Conservation (phyloP, 53 echinoderm and acorn worm genomes). For the Echinometra lucunter region DNA sequence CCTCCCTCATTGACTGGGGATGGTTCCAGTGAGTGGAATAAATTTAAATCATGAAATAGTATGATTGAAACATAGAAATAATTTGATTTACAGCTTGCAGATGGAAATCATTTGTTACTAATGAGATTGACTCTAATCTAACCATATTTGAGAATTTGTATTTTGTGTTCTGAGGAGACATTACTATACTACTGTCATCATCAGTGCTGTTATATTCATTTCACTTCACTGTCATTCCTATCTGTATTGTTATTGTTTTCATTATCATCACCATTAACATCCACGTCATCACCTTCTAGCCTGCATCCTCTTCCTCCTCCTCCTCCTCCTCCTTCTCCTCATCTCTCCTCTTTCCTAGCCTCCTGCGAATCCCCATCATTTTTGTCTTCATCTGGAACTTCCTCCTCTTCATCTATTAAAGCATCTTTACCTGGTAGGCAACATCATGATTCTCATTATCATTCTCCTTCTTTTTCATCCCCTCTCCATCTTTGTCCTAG, state of each 20-base stretch:
- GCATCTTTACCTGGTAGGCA: too few species aligned
- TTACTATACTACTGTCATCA: background rate
- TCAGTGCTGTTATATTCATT: background rate
- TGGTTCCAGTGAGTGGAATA: too few species aligned
- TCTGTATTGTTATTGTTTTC: background rate
- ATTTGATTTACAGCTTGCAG: too few species aligned
- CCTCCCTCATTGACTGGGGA: too few species aligned
- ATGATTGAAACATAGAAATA: too few species aligned
- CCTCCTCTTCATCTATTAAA: background rate
- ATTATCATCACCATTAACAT: background rate
- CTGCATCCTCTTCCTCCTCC: too few species aligned
- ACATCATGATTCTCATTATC: too few species aligned
- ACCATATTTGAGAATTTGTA: background rate
- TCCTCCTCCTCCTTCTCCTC: too few species aligned
- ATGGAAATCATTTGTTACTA: background rate
- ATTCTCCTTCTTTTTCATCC: too few species aligned
- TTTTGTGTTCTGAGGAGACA: background rate
- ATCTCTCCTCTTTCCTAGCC: too few species aligned
- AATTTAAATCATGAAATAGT: background rate
- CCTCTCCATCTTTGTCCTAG: too few species aligned
- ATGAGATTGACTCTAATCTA: background rate
- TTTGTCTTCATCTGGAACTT: background rate
- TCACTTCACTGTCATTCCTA: background rate
- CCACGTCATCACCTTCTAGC: background rate
- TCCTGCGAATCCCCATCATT: too few species aligned